These are phyloP conservation scores for Clarias batrachus DNA, from an alignment of 2,113 vertebrate species.

Conservation along the genomic window DNA sequence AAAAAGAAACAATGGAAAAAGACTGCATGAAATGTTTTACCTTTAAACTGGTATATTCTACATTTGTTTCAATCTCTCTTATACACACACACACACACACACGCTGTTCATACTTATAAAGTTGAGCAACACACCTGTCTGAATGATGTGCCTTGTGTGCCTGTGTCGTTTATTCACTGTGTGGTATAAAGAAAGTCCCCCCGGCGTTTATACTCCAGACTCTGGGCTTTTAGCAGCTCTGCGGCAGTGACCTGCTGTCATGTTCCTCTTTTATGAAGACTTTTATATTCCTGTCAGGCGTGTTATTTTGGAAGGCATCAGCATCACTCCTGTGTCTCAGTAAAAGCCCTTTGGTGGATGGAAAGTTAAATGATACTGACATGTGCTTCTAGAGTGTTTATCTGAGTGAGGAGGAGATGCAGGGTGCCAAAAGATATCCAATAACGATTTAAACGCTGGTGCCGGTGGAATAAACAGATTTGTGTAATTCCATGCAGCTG, in stretches of 20 bases:
- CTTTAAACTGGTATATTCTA: background rate
- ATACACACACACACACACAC: too few species aligned
- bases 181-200: background rate
- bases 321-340: background rate
- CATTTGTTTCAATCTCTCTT: background rate
- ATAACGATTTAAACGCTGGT: background rate
- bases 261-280: slow-evolving; percentile 4
- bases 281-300: slow-evolving; percentile 3
- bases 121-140: background rate
- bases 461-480: background rate
- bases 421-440: background rate
- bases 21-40: background rate
- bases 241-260: background rate
- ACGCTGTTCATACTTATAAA: too few species aligned
- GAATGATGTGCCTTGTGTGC: background rate
- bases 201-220: background rate
- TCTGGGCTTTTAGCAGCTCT: background rate
- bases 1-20: background rate
- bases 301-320: slow-evolving; percentile 3
- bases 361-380: slow-evolving; percentile 13
- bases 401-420: background rate
- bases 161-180: background rate
- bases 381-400: background rate
- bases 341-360: background rate
- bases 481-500: background rate